These are phyloP conservation scores for Terrapene triunguis DNA, from an alignment of 2,113 vertebrate genomes.

Conservation along the genomic window DNA sequence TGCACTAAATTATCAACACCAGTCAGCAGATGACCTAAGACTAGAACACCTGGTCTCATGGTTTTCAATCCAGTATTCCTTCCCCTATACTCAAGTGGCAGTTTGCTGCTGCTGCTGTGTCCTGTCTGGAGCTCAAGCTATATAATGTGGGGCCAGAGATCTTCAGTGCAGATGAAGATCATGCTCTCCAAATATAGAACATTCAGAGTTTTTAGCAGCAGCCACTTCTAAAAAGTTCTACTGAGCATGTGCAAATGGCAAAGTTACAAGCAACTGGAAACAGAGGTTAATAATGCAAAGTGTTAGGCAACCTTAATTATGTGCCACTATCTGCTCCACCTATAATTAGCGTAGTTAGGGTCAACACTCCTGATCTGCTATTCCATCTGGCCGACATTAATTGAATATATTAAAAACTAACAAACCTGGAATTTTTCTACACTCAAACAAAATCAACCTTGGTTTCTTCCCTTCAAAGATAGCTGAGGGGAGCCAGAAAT, in stretches of 20 bases:
- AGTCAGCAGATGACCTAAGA: not conserved
- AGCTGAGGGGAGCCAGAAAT: not conserved
- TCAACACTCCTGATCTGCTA: not conserved
- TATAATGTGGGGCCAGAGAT: no score
- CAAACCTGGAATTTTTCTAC: not conserved
- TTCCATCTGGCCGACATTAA: not conserved
- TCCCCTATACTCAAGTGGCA: not conserved
- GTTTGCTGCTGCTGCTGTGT: not conserved
- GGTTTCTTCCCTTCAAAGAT: conserved; percentile 10
- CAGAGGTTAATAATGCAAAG: not conserved
- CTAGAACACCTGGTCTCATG: not conserved
- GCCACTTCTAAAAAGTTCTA: not conserved
- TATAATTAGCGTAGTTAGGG: rapidly evolving
- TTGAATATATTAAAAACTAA: not conserved
- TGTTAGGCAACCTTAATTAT: not conserved
- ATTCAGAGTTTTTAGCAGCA: not conserved
- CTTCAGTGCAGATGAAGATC: not conserved
- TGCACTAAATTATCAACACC: not conserved
- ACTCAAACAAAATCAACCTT: not conserved
- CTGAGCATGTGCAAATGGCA: not conserved
- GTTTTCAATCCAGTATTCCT: not conserved
- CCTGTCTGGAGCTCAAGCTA: not conserved
- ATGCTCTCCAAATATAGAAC: not conserved
- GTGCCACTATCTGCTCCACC: not conserved
- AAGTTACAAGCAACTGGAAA: not conserved